phyloP scores from a whole-genome alignment of 2,888 invertebrate species.

The Buathra laborator region DNA sequence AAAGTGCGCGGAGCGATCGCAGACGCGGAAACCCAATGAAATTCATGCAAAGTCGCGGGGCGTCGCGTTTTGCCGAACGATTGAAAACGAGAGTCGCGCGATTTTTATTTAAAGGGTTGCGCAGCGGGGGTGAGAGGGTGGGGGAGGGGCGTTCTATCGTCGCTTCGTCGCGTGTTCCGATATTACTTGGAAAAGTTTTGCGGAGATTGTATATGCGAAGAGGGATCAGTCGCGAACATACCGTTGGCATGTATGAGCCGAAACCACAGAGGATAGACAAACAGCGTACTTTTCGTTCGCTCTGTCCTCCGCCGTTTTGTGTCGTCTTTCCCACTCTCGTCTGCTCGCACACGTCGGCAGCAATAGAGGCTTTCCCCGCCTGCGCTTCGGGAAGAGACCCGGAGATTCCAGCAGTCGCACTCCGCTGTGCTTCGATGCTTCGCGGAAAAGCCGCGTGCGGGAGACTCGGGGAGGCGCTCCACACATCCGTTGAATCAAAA shows the following conservation, averaged over 20 bases:
- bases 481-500: conserved; percentile 78
- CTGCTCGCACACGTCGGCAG: conserved; percentile 15
- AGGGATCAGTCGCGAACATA: conserved; percentile 50
- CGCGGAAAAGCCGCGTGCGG: conserved; percentile 69
- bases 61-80: conserved; percentile 40
- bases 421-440: conserved; percentile 51
- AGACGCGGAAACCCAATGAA: conserved; percentile 38
- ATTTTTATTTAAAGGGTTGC: conserved; percentile 35
- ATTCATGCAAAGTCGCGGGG: conserved; percentile 23
- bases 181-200: conserved; percentile 21
- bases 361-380: conserved; percentile 40
- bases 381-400: not conserved
- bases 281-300: conserved; percentile 43
- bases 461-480: conserved; percentile 19
- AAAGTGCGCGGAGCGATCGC: conserved; percentile 35
- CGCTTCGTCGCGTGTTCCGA: conserved; percentile 51
- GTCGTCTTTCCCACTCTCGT: conserved; percentile 21
- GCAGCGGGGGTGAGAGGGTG: not conserved
- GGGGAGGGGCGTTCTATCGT: conserved; percentile 23
- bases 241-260: conserved; percentile 2
- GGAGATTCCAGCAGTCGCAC: conserved; percentile 34
- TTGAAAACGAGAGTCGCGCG: conserved; percentile 52
- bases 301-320: conserved; percentile 19
- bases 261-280: conserved; percentile 50
- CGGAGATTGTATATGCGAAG: conserved; percentile 4